These are phyloP conservation scores for Asteroscopus sphinx DNA, from an alignment of 2,888 invertebrate genomes.

Conservation along the genomic window DNA sequence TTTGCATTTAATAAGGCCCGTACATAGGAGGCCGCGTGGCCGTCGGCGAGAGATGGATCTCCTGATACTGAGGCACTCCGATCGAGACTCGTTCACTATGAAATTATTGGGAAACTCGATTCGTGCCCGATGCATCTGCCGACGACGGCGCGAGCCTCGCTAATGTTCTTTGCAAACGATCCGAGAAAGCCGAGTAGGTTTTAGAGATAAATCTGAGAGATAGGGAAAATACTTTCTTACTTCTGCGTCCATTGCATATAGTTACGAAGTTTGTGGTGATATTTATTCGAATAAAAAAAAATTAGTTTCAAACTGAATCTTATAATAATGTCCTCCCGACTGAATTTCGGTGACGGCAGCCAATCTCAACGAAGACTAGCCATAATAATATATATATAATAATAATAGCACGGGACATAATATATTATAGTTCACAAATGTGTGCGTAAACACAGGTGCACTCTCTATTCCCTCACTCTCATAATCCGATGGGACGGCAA, in stretches of 20 bases:
- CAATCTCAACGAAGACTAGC: too few species aligned
- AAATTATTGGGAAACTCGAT: constrained; percentile 87
- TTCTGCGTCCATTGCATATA: constrained; percentile 71
- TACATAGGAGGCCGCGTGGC: constrained; percentile 79
- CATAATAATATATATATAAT: too few species aligned
- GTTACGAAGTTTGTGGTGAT: constrained; percentile 58
- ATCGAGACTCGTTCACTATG: constrained; percentile 81
- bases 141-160: constrained; percentile 67
- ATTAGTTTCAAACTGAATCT: too few species aligned
- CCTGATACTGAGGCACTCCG: constrained; percentile 75
- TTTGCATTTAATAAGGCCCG: constrained; percentile 87
- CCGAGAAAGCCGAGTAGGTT: constrained; percentile 77
- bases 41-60: constrained; percentile 82
- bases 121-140: constrained; percentile 87
- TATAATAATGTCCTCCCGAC: too few species aligned
- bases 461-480: too few species aligned
- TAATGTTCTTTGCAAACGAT: constrained; percentile 81
- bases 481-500: too few species aligned
- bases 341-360: too few species aligned
- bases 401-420: too few species aligned
- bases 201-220: constrained; percentile 83
- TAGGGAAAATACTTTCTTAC: constrained; percentile 66
- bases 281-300: constrained; percentile 49
- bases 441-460: too few species aligned
- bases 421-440: too few species aligned